Conservation (phyloP, 2,888 invertebrate species). For the Bruchidius siliquastri region DNA sequence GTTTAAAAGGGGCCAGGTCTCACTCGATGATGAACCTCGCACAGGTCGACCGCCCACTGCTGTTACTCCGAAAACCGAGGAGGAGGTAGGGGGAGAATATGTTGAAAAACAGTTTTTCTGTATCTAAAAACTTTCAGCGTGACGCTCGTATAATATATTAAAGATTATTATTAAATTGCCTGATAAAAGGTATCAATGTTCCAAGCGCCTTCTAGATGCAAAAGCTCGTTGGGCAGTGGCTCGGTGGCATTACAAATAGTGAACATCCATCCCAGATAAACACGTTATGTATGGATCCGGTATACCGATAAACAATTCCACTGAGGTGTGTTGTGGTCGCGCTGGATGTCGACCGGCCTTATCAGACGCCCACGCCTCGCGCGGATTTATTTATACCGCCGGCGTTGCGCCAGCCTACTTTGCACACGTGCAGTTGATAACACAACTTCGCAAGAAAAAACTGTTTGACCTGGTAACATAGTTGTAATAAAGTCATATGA, state of each 20-base stretch:
- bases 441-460: background rate
- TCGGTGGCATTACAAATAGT: slow-evolving; percentile 28
- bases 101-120: too few species aligned
- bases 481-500: too few species aligned
- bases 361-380: background rate
- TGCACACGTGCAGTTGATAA: background rate
- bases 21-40: too few species aligned
- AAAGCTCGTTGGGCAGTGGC: background rate
- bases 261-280: slow-evolving; percentile 50
- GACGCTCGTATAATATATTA: too few species aligned
- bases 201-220: background rate
- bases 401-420: background rate
- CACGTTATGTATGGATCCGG: slow-evolving; percentile 48
- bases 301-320: slow-evolving; percentile 46
- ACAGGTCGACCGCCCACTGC: too few species aligned
- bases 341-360: background rate
- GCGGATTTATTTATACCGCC: background rate
- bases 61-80: too few species aligned
- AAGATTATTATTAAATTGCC: too few species aligned
- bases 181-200: too few species aligned
- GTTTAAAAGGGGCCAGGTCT: too few species aligned
- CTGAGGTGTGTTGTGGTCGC: slow-evolving; percentile 31
- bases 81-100: too few species aligned
- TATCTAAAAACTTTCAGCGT: too few species aligned
- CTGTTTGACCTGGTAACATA: too few species aligned